Evolutionary conservation across 2,797 vertebrate genomes (phyloP).

Genomic region (Tangara arthus): DNA sequence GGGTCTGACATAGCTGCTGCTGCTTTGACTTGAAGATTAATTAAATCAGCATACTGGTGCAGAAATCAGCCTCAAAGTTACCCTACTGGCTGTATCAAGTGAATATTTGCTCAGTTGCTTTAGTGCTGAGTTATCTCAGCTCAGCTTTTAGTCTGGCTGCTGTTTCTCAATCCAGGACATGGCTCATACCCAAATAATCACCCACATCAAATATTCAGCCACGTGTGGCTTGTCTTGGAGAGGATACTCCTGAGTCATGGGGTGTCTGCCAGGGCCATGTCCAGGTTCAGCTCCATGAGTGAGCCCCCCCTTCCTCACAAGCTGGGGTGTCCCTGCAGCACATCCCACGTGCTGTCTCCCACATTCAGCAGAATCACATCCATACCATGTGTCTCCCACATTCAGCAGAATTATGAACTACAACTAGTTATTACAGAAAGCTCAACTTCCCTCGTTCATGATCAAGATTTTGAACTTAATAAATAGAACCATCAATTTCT

Average conservation of each 20-base stretch:
- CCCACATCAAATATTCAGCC: not conserved
- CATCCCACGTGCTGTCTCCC: fast-evolving
- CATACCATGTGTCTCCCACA: fast-evolving
- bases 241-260: fast-evolving
- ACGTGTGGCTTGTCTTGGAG: fast-evolving
- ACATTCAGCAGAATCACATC: not conserved
- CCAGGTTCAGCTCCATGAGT: not conserved
- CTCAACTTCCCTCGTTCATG: not conserved
- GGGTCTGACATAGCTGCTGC: not conserved
- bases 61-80: not conserved
- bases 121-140: not conserved
- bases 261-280: fast-evolving
- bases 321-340: not conserved
- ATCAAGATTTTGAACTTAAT: not conserved
- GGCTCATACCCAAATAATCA: not conserved
- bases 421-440: not conserved
- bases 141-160: not conserved
- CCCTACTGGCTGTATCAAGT: not conserved
- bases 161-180: not conserved
- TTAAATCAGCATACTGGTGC: not conserved
- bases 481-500: not conserved
- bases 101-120: not conserved
- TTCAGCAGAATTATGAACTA: not conserved
- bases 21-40: not conserved
- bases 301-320: not conserved